Percentiles rank a stretch among this genome's conserved stretches.
phyloP scores from a whole-genome alignment of 2,888 invertebrate genomes.

The Hermaeophaga mercurialis region DNA sequence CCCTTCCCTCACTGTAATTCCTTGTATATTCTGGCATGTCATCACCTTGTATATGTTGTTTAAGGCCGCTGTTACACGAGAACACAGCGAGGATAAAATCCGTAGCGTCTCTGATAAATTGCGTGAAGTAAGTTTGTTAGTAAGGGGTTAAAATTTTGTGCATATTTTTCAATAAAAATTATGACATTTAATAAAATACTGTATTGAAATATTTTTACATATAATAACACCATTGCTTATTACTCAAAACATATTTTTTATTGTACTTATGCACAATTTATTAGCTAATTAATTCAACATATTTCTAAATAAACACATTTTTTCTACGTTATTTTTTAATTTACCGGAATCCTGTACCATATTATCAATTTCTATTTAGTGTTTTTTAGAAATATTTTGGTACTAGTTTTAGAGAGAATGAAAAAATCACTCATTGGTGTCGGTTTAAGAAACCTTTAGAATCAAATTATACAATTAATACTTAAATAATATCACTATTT shows the following conservation, averaged over 20 bases:
- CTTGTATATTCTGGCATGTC: constrained; percentile 45
- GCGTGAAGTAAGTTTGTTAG: constrained; percentile 69
- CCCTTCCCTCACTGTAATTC: constrained; percentile 34
- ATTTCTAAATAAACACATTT: no score
- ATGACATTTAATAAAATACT: no score
- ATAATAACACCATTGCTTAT: no score
- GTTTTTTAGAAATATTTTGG: background rate
- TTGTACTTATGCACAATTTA: no score
- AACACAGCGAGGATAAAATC: constrained; percentile 76
- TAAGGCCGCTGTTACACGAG: constrained; percentile 74
- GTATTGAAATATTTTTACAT: no score
- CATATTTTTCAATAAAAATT: constrained; percentile 9
- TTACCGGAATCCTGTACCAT: no score
- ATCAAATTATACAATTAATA: no score
- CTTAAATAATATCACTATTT: no score
- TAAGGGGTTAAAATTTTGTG: constrained; percentile 10
- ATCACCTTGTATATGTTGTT: constrained; percentile 52
- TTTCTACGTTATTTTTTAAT: no score
- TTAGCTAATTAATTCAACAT: no score
- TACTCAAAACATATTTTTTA: no score
- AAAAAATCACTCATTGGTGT: background rate
- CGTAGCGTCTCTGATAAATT: constrained; percentile 74
- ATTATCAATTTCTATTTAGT: background rate
- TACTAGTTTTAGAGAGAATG: background rate
- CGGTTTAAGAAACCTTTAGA: background rate